Percentiles rank a stretch among this genome's conserved stretches.
These are phyloP conservation scores for Cyprinella venusta DNA, from an alignment of 2,797 vertebrate species.

Conservation along the genomic window DNA sequence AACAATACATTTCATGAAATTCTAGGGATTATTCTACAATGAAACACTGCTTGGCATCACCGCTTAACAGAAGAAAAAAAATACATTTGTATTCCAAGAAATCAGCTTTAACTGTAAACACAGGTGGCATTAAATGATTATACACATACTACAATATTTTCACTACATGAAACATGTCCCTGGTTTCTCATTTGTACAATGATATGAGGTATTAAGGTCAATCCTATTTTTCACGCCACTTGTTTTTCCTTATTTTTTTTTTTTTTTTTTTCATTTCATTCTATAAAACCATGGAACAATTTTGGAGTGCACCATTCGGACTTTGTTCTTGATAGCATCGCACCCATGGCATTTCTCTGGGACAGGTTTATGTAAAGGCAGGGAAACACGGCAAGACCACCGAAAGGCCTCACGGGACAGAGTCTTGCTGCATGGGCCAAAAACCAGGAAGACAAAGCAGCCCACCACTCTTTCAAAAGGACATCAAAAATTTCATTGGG, in stretches of 20 bases:
- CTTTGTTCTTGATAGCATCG: constrained; percentile 78
- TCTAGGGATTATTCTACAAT: constrained; percentile 76
- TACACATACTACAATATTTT: constrained; percentile 90
- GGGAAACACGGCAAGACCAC: constrained; percentile 32
- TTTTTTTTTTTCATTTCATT: constrained; percentile 53
- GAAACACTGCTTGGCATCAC: constrained; percentile 84
- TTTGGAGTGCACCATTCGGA: constrained; percentile 75
- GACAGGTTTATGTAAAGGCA: constrained; percentile 69
- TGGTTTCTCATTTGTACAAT: constrained; percentile 79
- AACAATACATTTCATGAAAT: constrained; percentile 73
- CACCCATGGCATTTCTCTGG: constrained; percentile 77
- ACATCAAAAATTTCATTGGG: constrained; percentile 70
- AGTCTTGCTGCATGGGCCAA: constrained; percentile 58
- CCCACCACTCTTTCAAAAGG: constrained; percentile 74
- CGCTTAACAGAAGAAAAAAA: constrained; percentile 71
- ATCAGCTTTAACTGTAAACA: constrained; percentile 84
- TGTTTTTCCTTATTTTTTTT: constrained; percentile 47
- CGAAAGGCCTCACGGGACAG: constrained; percentile 20
- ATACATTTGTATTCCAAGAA: constrained; percentile 73
- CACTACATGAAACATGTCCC: constrained; percentile 89
- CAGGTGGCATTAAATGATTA: constrained; percentile 92
- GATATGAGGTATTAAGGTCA: constrained; percentile 87
- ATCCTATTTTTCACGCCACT: constrained; percentile 70
- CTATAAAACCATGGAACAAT: constrained; percentile 78
- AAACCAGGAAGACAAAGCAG: constrained; percentile 78